Conservation (phyloP, 2,113 vertebrate genomes). For the Nyctibius bracteatus region DNA sequence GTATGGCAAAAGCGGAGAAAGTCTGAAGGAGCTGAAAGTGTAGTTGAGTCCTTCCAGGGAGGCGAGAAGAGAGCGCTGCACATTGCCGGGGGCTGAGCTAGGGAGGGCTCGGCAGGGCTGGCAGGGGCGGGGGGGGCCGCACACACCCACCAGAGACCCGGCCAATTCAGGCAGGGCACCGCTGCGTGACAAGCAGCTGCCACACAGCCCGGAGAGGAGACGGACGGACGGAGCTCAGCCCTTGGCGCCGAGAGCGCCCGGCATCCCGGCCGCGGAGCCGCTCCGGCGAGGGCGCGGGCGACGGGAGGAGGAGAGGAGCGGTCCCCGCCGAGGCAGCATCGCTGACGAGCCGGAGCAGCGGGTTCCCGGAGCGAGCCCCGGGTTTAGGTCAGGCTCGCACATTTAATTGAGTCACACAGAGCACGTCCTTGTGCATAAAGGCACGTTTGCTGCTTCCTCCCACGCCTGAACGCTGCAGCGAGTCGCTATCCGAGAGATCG, state of each 20-base stretch:
- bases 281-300: background rate
- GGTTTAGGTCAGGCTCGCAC: background rate
- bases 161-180: background rate
- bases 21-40: conserved; percentile 24
- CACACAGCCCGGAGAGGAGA: background rate
- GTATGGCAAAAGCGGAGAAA: background rate
- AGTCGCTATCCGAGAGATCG: background rate
- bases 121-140: background rate
- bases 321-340: background rate
- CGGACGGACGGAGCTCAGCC: background rate
- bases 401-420: background rate
- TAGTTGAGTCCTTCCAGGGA: conserved; percentile 1
- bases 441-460: conserved; percentile 1
- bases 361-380: background rate
- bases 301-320: background rate
- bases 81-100: conserved; percentile 53
- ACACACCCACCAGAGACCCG: background rate
- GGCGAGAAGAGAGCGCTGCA: conserved; percentile 4
- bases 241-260: background rate
- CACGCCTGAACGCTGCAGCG: conserved; percentile 14
- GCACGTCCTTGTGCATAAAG: background rate
- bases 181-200: background rate
- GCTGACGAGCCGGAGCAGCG: background rate
- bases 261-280: background rate
- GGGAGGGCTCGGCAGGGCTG: background rate